Percentiles rank a stretch among this genome's conserved stretches.
Evolutionary conservation across 2,113 vertebrate species (phyloP).

Genomic region (Peromyscus californicus): DNA sequence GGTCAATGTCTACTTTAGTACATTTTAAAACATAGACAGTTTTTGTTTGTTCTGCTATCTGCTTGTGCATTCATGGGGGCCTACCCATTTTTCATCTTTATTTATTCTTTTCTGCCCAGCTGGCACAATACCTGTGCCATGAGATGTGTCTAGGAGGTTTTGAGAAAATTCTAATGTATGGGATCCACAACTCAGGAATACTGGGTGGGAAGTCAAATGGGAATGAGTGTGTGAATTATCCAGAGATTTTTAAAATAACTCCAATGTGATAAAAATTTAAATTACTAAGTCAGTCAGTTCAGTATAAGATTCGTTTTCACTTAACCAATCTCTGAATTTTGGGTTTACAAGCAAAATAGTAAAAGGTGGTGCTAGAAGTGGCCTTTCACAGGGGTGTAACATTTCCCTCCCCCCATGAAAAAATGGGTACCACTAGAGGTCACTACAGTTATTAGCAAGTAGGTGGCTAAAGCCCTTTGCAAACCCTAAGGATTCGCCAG

Average conservation of each 20-base stretch:
- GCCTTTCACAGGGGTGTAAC: background rate
- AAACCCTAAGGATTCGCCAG: background rate
- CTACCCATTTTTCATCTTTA: background rate
- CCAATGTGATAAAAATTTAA: background rate
- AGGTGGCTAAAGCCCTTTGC: background rate
- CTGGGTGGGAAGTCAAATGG: background rate
- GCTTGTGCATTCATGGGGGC: background rate
- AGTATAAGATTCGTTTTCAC: background rate
- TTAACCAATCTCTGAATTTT: constrained; percentile 1
- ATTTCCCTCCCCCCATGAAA: background rate
- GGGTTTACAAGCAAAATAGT: background rate
- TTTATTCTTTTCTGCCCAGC: background rate
- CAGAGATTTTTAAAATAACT: background rate
- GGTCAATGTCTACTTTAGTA: background rate
- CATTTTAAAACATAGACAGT: background rate
- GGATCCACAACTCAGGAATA: too few relatives aligned
- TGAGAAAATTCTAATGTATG: background rate
- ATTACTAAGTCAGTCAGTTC: background rate
- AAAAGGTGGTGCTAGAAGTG: background rate
- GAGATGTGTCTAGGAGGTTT: background rate
- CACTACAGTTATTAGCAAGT: constrained; percentile 67
- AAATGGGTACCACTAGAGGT: constrained; percentile 78
- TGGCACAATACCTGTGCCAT: background rate
- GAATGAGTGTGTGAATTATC: background rate
- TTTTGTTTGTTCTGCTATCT: background rate